Evolutionary conservation across 2,888 invertebrate genomes (phyloP), one percentile per base, ranked within the genome.

Genomic region (Rambutsinella grinnellia): DNA sequence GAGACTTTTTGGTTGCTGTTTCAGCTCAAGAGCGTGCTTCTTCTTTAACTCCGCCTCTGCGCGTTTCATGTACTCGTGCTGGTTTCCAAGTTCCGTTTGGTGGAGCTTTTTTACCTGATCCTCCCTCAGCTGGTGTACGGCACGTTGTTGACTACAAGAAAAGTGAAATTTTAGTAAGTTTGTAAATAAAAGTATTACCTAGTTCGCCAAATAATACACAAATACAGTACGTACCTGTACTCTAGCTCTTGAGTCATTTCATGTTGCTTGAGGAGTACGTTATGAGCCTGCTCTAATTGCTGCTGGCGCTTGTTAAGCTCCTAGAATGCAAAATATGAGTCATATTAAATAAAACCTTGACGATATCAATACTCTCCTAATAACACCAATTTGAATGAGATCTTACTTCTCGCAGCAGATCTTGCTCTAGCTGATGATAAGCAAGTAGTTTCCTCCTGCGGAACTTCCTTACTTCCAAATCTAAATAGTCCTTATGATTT

Each of bases 1-100:
- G 85, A 99, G 91, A 88, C 98, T 97, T 89, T 99, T 97, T 70
- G 99, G 99, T 88, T 99, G 99, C 87, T 99, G 98, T 86, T 98
- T 96, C 84, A 97, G 91, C 88, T 99, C 97, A 83, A 97, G 88
- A 70, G 97, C 96, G 88, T 99, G 99, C 86, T 97, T 97, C 88
- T 98, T 98, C 84, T 94, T 90, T 85, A 99, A 90, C 86, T 99
- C 99, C 81, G 95, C 92, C 86, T 97, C 95, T 13, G 96, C 93
- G 78, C 97, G 91, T 85, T 93, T 92, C 92, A 97, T 98, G 88
- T 99, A 99, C 87, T 98, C 97, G 84, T 94, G 92, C 88, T 96
- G 96, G 89, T 97, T 97, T 85, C 93, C 93, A 85, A 96, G 89
- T 89, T 99, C 98, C 13, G 97, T 97, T 85, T 93, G 92, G 88